A percentile compares a stretch with the other conserved stretches of the same genome.
These are phyloP conservation scores for Drosophila nr. perissopoda DNA, from an alignment of 2,888 invertebrate genomes.

Conservation along the genomic window DNA sequence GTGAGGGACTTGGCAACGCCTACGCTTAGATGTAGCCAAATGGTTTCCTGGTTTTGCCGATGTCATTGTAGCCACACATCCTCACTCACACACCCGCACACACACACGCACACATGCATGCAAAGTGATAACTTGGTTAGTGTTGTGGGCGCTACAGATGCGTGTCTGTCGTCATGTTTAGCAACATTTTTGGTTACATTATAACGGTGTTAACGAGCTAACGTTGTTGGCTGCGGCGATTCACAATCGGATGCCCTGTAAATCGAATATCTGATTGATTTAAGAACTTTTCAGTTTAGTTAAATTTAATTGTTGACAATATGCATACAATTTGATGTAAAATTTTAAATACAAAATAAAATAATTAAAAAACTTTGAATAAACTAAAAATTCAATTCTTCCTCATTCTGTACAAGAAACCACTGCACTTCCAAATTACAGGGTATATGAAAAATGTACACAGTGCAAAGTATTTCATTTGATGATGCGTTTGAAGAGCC, in stretches of 20 bases:
- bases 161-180: slow-evolving; percentile 25
- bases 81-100: slow-evolving; percentile 5
- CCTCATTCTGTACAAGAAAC: not conserved
- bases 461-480: slow-evolving; percentile 20
- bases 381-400: not conserved
- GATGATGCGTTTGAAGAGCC: slow-evolving; percentile 37
- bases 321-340: not conserved
- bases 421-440: not conserved
- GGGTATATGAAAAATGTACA: slow-evolving; percentile 33
- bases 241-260: slow-evolving; percentile 13
- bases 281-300: not conserved
- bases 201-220: slow-evolving; percentile 31
- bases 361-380: not conserved
- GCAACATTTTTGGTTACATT: slow-evolving; percentile 64
- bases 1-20: not conserved
- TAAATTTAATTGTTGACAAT: not conserved
- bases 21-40: slow-evolving; percentile 38
- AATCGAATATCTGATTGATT: not conserved
- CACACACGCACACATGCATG: slow-evolving; percentile 16
- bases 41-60: slow-evolving; percentile 42
- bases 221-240: not conserved
- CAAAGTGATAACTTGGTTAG: slow-evolving; percentile 57
- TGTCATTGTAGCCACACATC: slow-evolving; percentile 45
- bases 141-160: slow-evolving; percentile 10
- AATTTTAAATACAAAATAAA: not conserved